Base-by-base conservation (phyloP, 2,113 vertebrate genomes). In the Brachirus orientalis region DNA sequence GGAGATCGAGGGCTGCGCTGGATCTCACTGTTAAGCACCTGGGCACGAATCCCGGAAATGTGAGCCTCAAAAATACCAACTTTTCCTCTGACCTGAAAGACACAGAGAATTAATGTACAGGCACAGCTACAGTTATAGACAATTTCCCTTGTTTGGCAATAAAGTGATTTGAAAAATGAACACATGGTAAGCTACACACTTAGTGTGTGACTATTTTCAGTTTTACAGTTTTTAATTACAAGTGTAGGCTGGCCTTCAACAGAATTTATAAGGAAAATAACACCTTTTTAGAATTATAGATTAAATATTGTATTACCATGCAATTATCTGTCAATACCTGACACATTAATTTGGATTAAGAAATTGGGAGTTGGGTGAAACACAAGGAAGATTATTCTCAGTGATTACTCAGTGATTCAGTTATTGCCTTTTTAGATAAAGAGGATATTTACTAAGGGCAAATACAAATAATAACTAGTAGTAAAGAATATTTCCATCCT, bases 21-120 rank as follows among this genome's bases (percentile, higher is more conserved):
- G 0, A 82, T 86, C 55, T 91, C 94, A 37, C 76, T 89, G 9
- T 74, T 93, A 41, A 93, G 93, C 0, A 93, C 95, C 91, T 95
- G 95, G 70, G 91, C 87, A 10, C 91, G 88, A 37, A 87, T 90
- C 80, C 83, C 90, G 0, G 92, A 94, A 85, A 99, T 98, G 69
- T 97, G 97, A 0, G 97, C 95, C 88, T 99, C 97, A 2, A 97
- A 98, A 63, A 98, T 92, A 70, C 90, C 95, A 81, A 98, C 96
- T 86, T 95, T 97, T 76, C 96, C 94, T 71, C 84, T 85, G 63
- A 92, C 90, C 90, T 91, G 80, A 53, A 73, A 78, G 28, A 65
- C 10, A 63, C 8, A 77, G 41, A 59, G 8, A 78, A 52, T 5
- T 8, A 45, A 37, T 13, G 33, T 36, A 13, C 12, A 22, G 4